Base-by-base conservation (phyloP, 2,113 vertebrate genomes). In the Albula glossodonta region DNA sequence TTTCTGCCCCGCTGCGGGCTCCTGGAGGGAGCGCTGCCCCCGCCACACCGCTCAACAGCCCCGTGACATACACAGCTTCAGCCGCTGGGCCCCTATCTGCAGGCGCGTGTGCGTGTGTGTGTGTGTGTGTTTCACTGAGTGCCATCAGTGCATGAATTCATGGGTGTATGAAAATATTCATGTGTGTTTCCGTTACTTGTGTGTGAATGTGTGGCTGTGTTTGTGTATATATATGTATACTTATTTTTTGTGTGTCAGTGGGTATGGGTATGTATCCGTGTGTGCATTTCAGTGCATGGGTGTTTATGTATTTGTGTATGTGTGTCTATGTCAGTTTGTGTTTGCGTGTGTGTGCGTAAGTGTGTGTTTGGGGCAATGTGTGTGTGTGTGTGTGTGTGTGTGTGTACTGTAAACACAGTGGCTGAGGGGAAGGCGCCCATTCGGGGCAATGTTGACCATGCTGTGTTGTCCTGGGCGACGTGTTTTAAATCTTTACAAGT, bases 101-200 rank as follows among this genome's bases (percentile, higher is more conserved):
- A 15, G 12, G 17, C 17, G 56, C 66, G 31, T 50, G 56, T 83
- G 56, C 13, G 56, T 66, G n/a, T 83, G 53, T 70, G 19, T n/a
- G 51, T 53, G 17, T 56, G 10, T 53, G 51, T 52, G 19, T n/a
- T 41, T 41, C 31, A 41, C 31, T 41, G 31, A 41, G 31, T 41
- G 31, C 31, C 31, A 41, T 41, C 51, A 51, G 49, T 51, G 12
- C 6, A 53, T 48, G 56, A 41, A 56, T 83, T 2, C 2, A 85
- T 85, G 86, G 87, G 85, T 89, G 87, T 84, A 87, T 84, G 85
- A 70, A 83, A 52, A 82, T 53, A 82, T 53, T 4, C 78, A 80
- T 83, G 86, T 81, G 80, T 80, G 84, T 66, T 80, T 74, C 84
- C 70, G 78, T 83, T 13, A 52, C 11, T 74, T 52, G 83, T 80